Percentiles rank a stretch among this genome's conserved stretches.
Evolutionary conservation across 1,140 invertebrate genomes (phyloP).

Genomic region (Maconellicoccus hirsutus): DNA sequence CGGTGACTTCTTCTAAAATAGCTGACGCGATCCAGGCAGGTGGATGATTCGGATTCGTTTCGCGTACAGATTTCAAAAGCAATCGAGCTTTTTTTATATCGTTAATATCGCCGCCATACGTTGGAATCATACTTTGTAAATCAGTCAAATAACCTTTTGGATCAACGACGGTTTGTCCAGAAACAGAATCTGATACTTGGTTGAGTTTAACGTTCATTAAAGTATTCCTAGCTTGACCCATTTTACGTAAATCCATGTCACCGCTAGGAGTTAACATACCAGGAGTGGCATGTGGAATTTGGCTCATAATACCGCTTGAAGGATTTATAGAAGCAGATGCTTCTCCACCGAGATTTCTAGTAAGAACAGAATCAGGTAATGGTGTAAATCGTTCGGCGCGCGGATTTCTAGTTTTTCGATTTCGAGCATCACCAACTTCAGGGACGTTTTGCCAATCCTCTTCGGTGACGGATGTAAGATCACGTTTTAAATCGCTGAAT

Average conservation of each 20-base stretch:
- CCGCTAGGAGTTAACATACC: constrained; percentile 63
- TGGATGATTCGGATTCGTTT: constrained; percentile 98
- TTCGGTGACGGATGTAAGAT: constrained; percentile 70
- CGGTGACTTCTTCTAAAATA: constrained; percentile 95
- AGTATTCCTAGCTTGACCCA: constrained; percentile 98
- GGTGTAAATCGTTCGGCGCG: constrained; percentile 94
- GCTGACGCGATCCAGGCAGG: constrained; percentile 99
- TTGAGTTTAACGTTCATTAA: constrained; percentile 98
- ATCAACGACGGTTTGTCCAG: constrained; percentile 98
- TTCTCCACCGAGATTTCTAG: constrained; percentile 77
- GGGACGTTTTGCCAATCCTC: constrained; percentile 96
- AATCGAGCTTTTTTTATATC: constrained; percentile 97
- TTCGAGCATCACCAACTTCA: constrained; percentile 97
- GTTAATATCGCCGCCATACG: constrained; percentile 91
- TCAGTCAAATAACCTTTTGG: constrained; percentile 99
- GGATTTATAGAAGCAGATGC: constrained; percentile 71
- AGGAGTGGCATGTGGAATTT: constrained; percentile 55
- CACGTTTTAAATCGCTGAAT: constrained; percentile 94
- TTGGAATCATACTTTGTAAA: constrained; percentile 96
- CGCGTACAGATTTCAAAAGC: constrained; percentile 91
- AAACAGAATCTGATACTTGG: constrained; percentile 96
- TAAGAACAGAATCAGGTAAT: constrained; percentile 90
- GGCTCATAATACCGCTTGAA: constrained; percentile 66
- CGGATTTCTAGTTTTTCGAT: constrained; percentile 91
- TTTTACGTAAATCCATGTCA: constrained; percentile 95